Evolutionary conservation across 2,888 invertebrate genomes (phyloP).

Genomic region (Nymphalis c-album): DNA sequence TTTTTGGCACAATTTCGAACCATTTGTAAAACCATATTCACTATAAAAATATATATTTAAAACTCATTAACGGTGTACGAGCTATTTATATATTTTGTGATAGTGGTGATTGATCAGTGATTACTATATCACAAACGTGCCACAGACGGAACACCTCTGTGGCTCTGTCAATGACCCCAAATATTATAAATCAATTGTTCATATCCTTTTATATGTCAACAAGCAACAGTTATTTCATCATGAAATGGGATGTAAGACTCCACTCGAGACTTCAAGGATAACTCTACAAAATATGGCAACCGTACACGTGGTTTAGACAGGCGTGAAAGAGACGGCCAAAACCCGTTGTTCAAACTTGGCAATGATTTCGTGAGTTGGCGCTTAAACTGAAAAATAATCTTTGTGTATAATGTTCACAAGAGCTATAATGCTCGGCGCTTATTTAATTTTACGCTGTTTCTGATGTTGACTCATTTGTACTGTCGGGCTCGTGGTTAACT

Average conservation of each 20-base stretch:
- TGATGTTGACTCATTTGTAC: conserved; percentile 50
- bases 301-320: conserved; percentile 59
- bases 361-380: conserved; percentile 57
- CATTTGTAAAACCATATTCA: neutral
- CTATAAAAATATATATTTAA: neutral
- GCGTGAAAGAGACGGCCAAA: conserved; percentile 62
- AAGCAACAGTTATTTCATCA: conserved; percentile 38
- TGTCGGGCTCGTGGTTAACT: conserved; percentile 62
- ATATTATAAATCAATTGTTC: conserved; percentile 58
- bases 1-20: neutral
- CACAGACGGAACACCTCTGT: conserved; percentile 46
- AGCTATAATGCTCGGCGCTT: conserved; percentile 36
- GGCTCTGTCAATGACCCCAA: conserved; percentile 59
- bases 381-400: conserved; percentile 41
- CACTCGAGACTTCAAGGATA: conserved; percentile 41
- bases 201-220: conserved; percentile 59
- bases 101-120: conserved; percentile 6
- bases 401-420: conserved; percentile 37
- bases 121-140: conserved; percentile 14
- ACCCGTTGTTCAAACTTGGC: conserved; percentile 77
- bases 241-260: conserved; percentile 35
- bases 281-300: conserved; percentile 50
- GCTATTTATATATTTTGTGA: neutral
- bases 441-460: conserved; percentile 53
- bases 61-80: neutral